Evolutionary conservation across 2,888 invertebrate species (phyloP), one percentile per base, ranked within the genome.

Genomic region (Phortica magna): DNA sequence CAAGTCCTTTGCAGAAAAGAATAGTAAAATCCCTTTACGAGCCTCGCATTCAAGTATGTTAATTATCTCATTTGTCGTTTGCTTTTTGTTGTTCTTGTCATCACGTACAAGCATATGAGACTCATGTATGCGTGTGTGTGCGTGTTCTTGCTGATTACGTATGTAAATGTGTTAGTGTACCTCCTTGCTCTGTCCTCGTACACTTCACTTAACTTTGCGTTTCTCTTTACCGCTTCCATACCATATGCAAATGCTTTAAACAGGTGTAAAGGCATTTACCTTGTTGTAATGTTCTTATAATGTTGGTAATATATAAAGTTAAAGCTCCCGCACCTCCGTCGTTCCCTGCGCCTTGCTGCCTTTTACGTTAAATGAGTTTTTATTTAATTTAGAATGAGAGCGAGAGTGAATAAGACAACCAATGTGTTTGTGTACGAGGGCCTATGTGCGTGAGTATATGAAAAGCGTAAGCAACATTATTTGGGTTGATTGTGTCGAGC

Each of bases 241-340:
- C 39, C 31, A 14, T 71, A 71, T 71, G 70, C 70, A 71, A 71
- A 71, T 71, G 55, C 55, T 55, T 71, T 71, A 71, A 71, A 71
- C 70, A 71, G 70, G 70, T 71, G 70, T 71, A 71, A 71, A 71
- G 31, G 70, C 70, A 71, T 71, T 71, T 71, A 71, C 70, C 55
- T 53, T 43, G 55, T 42, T 71, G 70, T 71, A 71, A 71, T 71
- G 70, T 71, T 55, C 70, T 22, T 55, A 53, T 71, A 71, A 71
- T 71, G 70, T 71, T 55, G 70, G 70, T 71, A 71, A 71, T 71
- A 71, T 71, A 71, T 71, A 71, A 71, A 71, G 70, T 71, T 55
- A 7, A 48, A 12, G 9, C 48, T 12, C 48, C 48, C 3, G 48
- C 48, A 9, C 48, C 10, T 7, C 64, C 22, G 31, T 31, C 64